phyloP scores from a whole-genome alignment of 2,113 vertebrate genomes.

The Nyctereutes procyonoides region DNA sequence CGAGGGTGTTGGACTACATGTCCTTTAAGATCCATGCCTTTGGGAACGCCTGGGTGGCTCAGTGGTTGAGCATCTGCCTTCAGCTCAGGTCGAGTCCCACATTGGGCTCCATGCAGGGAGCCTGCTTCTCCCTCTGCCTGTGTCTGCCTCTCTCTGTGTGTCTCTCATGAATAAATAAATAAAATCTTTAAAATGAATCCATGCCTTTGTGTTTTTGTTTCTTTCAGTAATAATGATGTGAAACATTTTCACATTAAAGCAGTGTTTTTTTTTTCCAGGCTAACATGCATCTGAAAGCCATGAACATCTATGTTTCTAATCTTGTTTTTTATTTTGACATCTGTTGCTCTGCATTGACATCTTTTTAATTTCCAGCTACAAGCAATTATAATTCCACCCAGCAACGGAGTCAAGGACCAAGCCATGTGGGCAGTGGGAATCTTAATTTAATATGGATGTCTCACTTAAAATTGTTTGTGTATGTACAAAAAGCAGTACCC shows the following conservation, averaged over 20 bases:
- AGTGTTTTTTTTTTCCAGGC: neutral
- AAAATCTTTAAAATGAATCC: neutral
- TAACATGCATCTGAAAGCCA: neutral
- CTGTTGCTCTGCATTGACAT: neutral
- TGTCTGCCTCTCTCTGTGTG: no score
- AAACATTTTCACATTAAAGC: neutral
- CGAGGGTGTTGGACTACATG: neutral
- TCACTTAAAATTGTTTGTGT: neutral
- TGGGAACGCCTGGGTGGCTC: neutral
- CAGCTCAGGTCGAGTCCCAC: no score
- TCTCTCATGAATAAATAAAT: no score
- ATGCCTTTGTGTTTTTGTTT: neutral
- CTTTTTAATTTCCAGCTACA: conserved; percentile 18
- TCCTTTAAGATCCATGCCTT: neutral
- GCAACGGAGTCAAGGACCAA: neutral
- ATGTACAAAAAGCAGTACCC: neutral
- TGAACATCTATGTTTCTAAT: conserved; percentile 42
- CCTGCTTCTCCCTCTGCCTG: no score
- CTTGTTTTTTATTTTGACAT: conserved; percentile 25
- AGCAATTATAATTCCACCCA: neutral
- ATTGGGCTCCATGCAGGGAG: no score
- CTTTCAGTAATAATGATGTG: neutral
- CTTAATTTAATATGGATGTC: neutral
- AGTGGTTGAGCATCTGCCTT: no score
- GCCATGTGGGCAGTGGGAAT: neutral